phyloP scores from a whole-genome alignment of 64 coral and sea anemone species.

The Stichodactyla helianthus region DNA sequence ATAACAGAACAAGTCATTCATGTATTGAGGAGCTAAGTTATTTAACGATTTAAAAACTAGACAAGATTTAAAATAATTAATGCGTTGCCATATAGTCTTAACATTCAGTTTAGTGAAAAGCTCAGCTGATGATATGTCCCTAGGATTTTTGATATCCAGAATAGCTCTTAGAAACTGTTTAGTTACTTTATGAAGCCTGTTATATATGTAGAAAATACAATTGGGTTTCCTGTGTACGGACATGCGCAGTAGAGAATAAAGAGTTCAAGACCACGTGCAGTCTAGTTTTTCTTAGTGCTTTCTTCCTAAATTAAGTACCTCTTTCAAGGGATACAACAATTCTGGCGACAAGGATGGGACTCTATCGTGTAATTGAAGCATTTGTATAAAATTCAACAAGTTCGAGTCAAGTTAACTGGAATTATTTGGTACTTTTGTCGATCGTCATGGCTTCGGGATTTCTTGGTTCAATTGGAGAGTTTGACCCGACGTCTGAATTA shows the following conservation, averaged over 20 bases:
- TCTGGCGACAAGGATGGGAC: conserved; percentile 63
- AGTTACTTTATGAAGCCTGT: not conserved
- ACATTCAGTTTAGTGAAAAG: no score
- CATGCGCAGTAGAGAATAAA: not conserved
- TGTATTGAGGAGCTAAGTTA: not conserved
- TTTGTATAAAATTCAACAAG: not conserved
- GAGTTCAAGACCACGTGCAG: not conserved
- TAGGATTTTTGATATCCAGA: no score
- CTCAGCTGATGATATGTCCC: no score
- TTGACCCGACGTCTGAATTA: conserved; percentile 36
- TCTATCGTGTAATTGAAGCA: not conserved
- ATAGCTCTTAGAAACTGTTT: no score
- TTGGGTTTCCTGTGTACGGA: not conserved
- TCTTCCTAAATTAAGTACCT: not conserved
- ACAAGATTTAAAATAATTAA: not conserved
- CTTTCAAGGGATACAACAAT: conserved; percentile 12
- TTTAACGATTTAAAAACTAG: not conserved
- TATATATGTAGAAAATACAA: not conserved
- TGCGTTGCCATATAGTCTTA: not conserved
- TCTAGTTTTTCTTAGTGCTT: not conserved
- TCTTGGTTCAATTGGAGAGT: conserved; percentile 45
- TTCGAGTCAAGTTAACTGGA: not conserved
- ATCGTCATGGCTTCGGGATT: conserved; percentile 10
- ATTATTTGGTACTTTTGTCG: not conserved
- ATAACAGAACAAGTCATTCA: not conserved